Base-by-base conservation (phyloP, 2,888 invertebrate species). In the Portevinia maculata region DNA sequence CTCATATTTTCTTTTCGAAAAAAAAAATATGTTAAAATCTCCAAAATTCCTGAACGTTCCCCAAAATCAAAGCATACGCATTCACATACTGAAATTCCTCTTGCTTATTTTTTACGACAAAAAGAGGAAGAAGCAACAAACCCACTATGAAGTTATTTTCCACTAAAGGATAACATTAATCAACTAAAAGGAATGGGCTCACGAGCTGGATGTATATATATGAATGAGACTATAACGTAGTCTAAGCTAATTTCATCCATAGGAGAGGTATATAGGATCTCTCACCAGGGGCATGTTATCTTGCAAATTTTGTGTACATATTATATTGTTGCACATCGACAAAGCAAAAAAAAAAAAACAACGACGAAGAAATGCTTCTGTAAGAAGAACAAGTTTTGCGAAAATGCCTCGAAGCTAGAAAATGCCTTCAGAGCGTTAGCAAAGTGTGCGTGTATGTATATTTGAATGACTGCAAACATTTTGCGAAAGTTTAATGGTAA, bases 151-250 rank as follows among this genome's bases (percentile, higher is more conserved):
- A 71, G 62, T 62, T 53, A 62, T 71, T 71, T 53, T 53, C 70
- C 39, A 62, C 71, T 24, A 44, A 53, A 71, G 70, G 52, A 71
- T 62, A 71, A 71, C 71, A 71, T 41, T 71, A 71, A 71, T 62
- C 60, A 52, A 39, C 50, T 39, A 30, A 60, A 70, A 60, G 32
- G 70, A 30, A 60, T 71, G 41, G 52, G 15, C 19, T 17, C 60
- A 59, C 52, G 44, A 32, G 34, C 32, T 41, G 9, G 28, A n/a
- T 15, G 6, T 52, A 50, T 19, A 28, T 24, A 46, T 34, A 69
- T 69, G 48, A 32, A 69, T 69, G 17, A 46, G 13, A 30, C 7
- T 44, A 13, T 13, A 30, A 53, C 53, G 13, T 8, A 48, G n/a
- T 34, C 57, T 44, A 34, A 62, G 53, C 73, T 73, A 73, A 73